phyloP scores from a whole-genome alignment of 35 echinoderm and acorn worm genomes.

The Ophioderma brevispina region DNA sequence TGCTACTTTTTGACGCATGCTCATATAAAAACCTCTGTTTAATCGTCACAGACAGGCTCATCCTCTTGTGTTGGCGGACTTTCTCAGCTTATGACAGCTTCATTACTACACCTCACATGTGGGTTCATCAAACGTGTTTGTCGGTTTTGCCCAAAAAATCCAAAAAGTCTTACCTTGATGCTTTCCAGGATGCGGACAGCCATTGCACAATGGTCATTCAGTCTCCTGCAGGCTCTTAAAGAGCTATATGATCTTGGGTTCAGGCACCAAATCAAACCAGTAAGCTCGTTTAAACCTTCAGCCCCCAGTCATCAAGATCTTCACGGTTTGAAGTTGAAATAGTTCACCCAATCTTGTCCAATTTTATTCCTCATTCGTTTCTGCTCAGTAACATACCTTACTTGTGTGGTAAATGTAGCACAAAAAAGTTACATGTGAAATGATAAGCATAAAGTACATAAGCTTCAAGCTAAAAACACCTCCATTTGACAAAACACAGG shows the following conservation, averaged over 20 bases:
- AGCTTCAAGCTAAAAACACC: no score
- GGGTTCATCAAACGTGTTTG: no score
- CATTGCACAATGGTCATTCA: conserved; percentile 96
- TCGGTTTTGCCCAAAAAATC: no score
- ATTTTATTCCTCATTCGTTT: conserved; percentile 99
- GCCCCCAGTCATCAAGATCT: conserved; percentile 97
- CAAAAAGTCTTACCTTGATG: conserved; percentile 90
- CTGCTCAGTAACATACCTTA: conserved; percentile 75
- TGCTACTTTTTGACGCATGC: no score
- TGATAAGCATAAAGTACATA: no score
- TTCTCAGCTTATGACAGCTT: no score
- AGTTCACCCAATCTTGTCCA: conserved; percentile 96
- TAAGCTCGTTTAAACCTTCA: conserved; percentile 91
- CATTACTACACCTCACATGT: no score
- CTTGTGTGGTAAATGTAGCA: conserved; percentile 61
- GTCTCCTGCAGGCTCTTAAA: conserved; percentile 84
- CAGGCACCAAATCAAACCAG: conserved; percentile 95
- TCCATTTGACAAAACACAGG: no score
- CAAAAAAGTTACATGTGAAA: no score
- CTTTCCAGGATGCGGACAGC: conserved; percentile 85
- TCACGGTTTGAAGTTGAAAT: conserved; percentile 97
- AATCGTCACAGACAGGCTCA: no score
- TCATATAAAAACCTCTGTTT: no score
- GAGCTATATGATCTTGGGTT: conserved; percentile 88
- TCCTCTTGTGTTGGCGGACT: no score